Evolutionary conservation across 1,140 invertebrate species (phyloP).

Genomic region (Drosophila sechellia): DNA sequence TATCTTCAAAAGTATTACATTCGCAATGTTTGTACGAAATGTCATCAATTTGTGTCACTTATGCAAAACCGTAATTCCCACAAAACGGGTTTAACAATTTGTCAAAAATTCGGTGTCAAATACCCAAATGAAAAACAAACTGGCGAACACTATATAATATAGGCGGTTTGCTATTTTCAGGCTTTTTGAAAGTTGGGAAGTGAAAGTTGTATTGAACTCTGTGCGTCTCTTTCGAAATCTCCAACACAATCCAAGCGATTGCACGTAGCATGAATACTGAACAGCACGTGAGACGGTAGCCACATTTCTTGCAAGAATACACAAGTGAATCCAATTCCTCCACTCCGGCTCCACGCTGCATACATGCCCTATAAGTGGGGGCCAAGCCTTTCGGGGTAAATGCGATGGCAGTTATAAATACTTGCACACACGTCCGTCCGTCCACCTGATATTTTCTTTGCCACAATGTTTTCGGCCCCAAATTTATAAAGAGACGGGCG

Average conservation of each 20-base stretch:
- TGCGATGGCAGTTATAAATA: constrained; percentile 42
- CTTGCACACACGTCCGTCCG: constrained; percentile 43
- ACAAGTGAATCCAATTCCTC: constrained; percentile 32
- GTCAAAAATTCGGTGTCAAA: constrained; percentile 12
- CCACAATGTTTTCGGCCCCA: constrained; percentile 27
- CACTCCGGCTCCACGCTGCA: neutral
- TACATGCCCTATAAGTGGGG: constrained; percentile 8
- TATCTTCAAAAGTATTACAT: neutral
- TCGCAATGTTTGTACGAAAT: constrained; percentile 4
- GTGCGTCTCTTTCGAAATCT: constrained; percentile 44
- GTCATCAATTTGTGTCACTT: constrained; percentile 27
- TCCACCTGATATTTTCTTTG: constrained; percentile 32
- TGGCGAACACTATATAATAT: constrained; percentile 38
- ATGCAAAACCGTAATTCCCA: constrained; percentile 29
- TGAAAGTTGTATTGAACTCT: constrained; percentile 48
- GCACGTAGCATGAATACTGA: constrained; percentile 53
- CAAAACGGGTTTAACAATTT: constrained; percentile 30
- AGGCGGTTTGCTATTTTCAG: constrained; percentile 24
- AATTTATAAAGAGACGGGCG: constrained; percentile 52
- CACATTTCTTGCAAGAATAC: constrained; percentile 57
- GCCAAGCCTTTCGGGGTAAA: constrained; percentile 26
- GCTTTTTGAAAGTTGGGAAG: constrained; percentile 41
- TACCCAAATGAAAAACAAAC: constrained; percentile 9
- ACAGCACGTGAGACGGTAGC: constrained; percentile 42
- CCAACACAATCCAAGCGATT: constrained; percentile 25